These are phyloP conservation scores for Hirtodrosophila histrioides DNA, from an alignment of 2,888 invertebrate genomes.

Conservation along the genomic window DNA sequence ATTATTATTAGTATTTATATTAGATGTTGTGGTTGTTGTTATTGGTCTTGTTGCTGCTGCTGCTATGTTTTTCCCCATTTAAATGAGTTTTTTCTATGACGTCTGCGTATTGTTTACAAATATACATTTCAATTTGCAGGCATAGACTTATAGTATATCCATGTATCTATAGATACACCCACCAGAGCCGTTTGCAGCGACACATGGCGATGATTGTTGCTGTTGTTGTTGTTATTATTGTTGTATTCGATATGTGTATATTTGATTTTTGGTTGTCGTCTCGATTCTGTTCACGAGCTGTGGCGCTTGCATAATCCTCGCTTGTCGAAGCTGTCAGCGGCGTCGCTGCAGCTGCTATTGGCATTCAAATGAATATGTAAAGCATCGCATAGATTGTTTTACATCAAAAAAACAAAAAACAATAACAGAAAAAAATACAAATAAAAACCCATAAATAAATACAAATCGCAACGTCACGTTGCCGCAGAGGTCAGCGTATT, in stretches of 20 bases:
- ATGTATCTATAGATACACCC: conserved; percentile 41
- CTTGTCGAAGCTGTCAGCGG: conserved; percentile 71
- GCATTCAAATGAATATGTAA: conserved; percentile 76
- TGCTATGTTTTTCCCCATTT: conserved; percentile 50
- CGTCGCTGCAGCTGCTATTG: conserved; percentile 63
- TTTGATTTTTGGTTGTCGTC: conserved; percentile 35
- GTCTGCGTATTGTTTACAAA: conserved; percentile 77
- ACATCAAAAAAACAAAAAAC: conserved; percentile 27
- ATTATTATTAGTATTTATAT: conserved; percentile 44
- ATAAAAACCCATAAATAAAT: conserved; percentile 11
- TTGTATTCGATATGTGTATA: conserved; percentile 34
- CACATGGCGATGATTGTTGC: conserved; percentile 53
- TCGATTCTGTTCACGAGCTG: conserved; percentile 33
- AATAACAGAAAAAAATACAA: conserved; percentile 9
- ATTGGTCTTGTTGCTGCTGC: conserved; percentile 17
- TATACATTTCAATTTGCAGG: conserved; percentile 72
- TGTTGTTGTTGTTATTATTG: conserved; percentile 24
- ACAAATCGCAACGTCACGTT: conserved; percentile 43
- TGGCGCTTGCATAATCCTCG: conserved; percentile 76
- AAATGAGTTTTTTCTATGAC: conserved; percentile 75
- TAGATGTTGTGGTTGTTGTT: conserved; percentile 25
- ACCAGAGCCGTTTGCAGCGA: conserved; percentile 32
- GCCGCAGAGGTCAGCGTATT: conserved; percentile 44
- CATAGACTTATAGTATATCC: conserved; percentile 7
- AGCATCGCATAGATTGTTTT: conserved; percentile 52